A percentile compares a stretch with the other conserved stretches of the same genome.
phyloP scores from a whole-genome alignment of 2,888 invertebrate species.

The Diplazon laetatorius region DNA sequence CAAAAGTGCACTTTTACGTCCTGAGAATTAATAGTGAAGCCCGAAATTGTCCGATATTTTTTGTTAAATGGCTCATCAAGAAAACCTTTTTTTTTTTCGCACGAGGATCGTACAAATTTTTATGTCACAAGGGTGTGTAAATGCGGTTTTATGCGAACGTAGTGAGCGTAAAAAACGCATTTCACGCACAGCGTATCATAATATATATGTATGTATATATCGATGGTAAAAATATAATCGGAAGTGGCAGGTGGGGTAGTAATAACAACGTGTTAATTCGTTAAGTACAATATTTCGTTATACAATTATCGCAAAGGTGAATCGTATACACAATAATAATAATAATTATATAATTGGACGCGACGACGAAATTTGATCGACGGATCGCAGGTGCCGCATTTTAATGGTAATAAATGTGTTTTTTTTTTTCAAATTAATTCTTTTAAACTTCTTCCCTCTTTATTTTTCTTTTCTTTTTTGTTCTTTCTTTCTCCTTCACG shows the following conservation, averaged over 20 bases:
- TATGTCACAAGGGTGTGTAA: too few relatives aligned
- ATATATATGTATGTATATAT: slow-evolving; percentile 30
- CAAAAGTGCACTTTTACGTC: too few relatives aligned
- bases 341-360: slow-evolving; percentile 13
- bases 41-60: too few relatives aligned
- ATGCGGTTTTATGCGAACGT: too few relatives aligned
- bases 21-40: too few relatives aligned
- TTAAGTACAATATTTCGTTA: slow-evolving; percentile 47
- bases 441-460: too few relatives aligned
- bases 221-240: slow-evolving; percentile 45
- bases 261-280: slow-evolving; percentile 40
- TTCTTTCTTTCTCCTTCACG: slow-evolving; percentile 6
- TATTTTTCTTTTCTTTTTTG: slow-evolving; percentile 17
- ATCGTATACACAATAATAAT: slow-evolving; percentile 21
- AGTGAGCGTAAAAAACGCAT: too few relatives aligned
- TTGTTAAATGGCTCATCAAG: too few relatives aligned
- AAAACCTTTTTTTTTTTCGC: too few relatives aligned
- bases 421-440: slow-evolving; percentile 12
- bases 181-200: too few relatives aligned
- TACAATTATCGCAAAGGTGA: slow-evolving; percentile 48
- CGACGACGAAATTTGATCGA: slow-evolving; percentile 32
- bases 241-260: slow-evolving; percentile 44
- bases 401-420: slow-evolving; percentile 3
- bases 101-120: too few relatives aligned
- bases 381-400: slow-evolving; percentile 42